A percentile compares a stretch with the other conserved stretches of the same genome.
Evolutionary conservation across 2,888 invertebrate species (phyloP).

Genomic region (Prionchulus punctatus): DNA sequence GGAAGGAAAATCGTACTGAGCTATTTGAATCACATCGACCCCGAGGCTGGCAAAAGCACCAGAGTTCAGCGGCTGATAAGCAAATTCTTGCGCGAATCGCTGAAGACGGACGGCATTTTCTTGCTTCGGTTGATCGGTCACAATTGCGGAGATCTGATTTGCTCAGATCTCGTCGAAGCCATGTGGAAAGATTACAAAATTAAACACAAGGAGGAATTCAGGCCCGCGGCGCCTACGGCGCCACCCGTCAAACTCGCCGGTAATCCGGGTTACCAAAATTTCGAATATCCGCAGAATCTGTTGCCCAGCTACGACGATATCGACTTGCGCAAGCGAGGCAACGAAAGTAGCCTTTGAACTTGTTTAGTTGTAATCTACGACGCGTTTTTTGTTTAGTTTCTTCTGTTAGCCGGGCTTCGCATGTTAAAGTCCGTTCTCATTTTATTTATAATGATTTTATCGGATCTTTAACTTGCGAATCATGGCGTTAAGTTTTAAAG

Average conservation of each 20-base stretch:
- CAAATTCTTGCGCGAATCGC: conserved; percentile 31
- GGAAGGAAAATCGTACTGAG: background rate
- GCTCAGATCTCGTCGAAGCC: conserved; percentile 33
- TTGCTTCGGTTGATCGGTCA: conserved; percentile 34
- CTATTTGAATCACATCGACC: background rate
- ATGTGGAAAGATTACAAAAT: conserved; percentile 33
- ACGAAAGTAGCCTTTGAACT: too few relatives aligned
- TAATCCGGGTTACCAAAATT: background rate
- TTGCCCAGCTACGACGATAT: conserved; percentile 1
- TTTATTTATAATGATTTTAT: too few relatives aligned
- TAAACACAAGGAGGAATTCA: background rate
- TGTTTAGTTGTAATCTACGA: too few relatives aligned
- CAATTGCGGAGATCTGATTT: conserved; percentile 36
- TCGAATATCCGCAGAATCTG: background rate
- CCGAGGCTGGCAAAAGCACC: background rate
- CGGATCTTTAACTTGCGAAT: too few relatives aligned
- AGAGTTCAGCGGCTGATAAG: background rate
- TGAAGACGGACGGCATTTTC: conserved; percentile 34
- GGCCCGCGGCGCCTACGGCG: background rate
- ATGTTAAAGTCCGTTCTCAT: too few relatives aligned
- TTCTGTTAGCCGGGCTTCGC: too few relatives aligned
- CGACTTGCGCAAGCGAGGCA: too few relatives aligned
- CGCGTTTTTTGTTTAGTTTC: too few relatives aligned
- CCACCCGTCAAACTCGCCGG: background rate
- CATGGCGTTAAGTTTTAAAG: too few relatives aligned